Base-by-base conservation (phyloP, 2,888 invertebrate genomes). In the Drosophila mayaguana region DNA sequence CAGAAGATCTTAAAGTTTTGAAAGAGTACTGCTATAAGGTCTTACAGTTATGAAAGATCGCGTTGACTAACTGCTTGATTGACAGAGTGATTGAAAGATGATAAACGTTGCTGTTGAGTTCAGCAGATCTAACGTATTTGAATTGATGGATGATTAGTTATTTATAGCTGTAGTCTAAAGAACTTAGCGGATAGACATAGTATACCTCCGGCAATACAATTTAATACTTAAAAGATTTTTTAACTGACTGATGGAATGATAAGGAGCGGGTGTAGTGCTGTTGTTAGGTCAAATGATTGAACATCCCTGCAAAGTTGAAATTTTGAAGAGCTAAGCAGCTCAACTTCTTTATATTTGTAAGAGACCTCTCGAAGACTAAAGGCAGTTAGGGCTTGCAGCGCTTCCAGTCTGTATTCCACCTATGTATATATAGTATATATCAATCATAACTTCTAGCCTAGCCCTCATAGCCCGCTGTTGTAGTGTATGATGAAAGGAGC, bases 401-500 rank as follows among this genome's bases (percentile, higher is more conserved):
- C 20, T 22, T 12, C 7, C 43, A 45, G 22, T 8, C 9, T 9
- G 25, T 46, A 28, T 28, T 48, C 22, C 45, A 16, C 6, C 16
- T 16, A 36, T 36, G 34, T 34, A 36, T 36, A 36, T 14, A 28
- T 25, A 25, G 25, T 25, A 12, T 34, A 11, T 34, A 36, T 34
- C 34, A 48, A 36, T 34, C 34, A 48, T 48, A 28, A 11, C 28
- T 2, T n/a, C 16, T 16, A 22, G 22, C 36, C 8, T n/a, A 22
- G 53, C n/a, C 36, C 5, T 4, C 22, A n/a, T 6, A 16, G 36
- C n/a, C 36, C 3, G 16, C 6, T 38, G 1, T 8, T 11, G 18
- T 18, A 5, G 18, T 9, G 22, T 12, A 38, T 16, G 2, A 56
- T 62, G 72, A 82, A 73, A 72, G 63, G 61, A 89, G 65, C 71